These are phyloP conservation scores for Tenualosa ilisha DNA, from an alignment of 2,797 vertebrate species.

Conservation along the genomic window DNA sequence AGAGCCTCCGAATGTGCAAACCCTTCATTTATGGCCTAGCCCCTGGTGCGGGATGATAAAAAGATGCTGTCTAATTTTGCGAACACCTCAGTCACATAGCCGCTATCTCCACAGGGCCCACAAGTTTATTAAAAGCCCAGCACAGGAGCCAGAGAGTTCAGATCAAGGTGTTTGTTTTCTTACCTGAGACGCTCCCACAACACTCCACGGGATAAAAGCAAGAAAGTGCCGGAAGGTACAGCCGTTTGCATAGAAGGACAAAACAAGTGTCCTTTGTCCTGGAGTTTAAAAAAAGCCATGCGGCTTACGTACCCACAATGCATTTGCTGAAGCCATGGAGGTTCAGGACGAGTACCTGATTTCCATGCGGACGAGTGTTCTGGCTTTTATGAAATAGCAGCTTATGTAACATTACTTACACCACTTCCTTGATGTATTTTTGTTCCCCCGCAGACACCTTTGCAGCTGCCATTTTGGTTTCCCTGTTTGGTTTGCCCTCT, in stretches of 20 bases:
- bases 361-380: slow-evolving; percentile 8
- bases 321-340: slow-evolving; percentile 5
- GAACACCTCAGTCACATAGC: slow-evolving; percentile 56
- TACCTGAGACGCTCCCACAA: slow-evolving; percentile 35
- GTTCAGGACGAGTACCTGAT: slow-evolving; percentile 19
- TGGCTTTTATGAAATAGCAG: slow-evolving; percentile 4
- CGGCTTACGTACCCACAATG: neutral
- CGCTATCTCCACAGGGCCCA: slow-evolving; percentile 40
- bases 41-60: slow-evolving; percentile 72
- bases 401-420: slow-evolving; percentile 82
- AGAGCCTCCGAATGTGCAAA: slow-evolving; percentile 77
- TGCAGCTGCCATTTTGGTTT: slow-evolving; percentile 94
- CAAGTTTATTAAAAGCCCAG: slow-evolving; percentile 50
- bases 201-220: slow-evolving; percentile 38
- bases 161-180: slow-evolving; percentile 48
- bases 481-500: slow-evolving; percentile 99
- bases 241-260: slow-evolving; percentile 25
- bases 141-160: slow-evolving; percentile 31
- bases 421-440: slow-evolving; percentile 94
- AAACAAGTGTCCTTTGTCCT: slow-evolving; percentile 25
- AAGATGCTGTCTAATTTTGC: slow-evolving; percentile 71
- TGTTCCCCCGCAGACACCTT: slow-evolving; percentile 96
- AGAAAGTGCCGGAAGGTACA: slow-evolving; percentile 10
- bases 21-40: slow-evolving; percentile 70
- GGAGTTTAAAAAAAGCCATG: slow-evolving; percentile 27